Base-by-base conservation (phyloP, 2,888 invertebrate genomes). In the Trichopoda pennipes region DNA sequence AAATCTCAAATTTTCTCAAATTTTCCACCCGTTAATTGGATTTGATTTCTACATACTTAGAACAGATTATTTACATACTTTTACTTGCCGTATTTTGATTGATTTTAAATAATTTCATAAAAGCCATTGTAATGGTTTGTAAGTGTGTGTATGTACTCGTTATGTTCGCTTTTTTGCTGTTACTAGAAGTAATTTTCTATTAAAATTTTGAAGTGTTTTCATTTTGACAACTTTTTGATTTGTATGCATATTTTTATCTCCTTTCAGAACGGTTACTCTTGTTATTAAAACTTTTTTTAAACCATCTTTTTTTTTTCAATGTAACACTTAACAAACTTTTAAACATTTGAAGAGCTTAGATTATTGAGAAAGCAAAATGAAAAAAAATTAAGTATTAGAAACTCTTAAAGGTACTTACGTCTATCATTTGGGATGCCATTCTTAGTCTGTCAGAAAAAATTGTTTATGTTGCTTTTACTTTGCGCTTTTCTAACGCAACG, bases 371-470 rank as follows among this genome's bases (percentile, higher is more conserved):
- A 32, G 35, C 23, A 60, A 42, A 51, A 16, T 7, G 53, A 19
- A 16, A 55, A 56, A 12, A 55, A 12, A 38, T 1, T 14, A 38
- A 38, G n/a, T n/a, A n/a, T n/a, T 14, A 12, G 38, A 23, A 53
- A 38, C 3, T 17, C 12, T 47, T 21, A 42, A 53, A 49, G 51
- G 60, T 53, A 60, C 60, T 69, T 61, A 53, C 38, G 47, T 69
- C 77, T 63, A 70, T 63, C 69, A 70, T 17, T 77, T 77, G 61
- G 32, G 38, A 56, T 55, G 47, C 44, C 47, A 55, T 61, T 77
- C 69, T 69, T 53, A 77, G 69, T 16, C 44, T 70, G 69, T 77
- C 61, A 70, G 35, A 55, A 76, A 69, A 53, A 12, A 16, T 77
- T 70, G 44, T 69, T 69, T 69, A 63, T 70, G 55, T 55, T 44